Evolutionary conservation across 2,888 invertebrate genomes (phyloP).

Genomic region (Drosophila diplacantha): DNA sequence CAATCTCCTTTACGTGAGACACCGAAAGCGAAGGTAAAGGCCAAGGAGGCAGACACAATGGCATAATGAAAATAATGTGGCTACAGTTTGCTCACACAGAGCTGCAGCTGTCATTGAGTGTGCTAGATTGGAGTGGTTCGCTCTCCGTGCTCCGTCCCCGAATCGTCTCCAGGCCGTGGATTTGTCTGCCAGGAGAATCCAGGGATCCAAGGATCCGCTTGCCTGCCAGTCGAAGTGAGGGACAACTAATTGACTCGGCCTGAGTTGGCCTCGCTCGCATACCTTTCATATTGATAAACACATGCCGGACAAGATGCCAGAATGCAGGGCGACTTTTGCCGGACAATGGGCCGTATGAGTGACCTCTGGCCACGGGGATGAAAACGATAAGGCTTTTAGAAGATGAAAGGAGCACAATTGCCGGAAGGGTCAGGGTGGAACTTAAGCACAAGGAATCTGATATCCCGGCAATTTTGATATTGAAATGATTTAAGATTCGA

Average conservation of each 20-base stretch:
- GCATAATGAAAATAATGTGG: conserved; percentile 68
- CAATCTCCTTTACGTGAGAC: neutral
- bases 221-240: conserved; percentile 33
- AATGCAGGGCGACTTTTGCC: conserved; percentile 5
- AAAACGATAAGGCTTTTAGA: conserved; percentile 15
- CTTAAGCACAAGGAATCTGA: conserved; percentile 15
- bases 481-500: conserved; percentile 21
- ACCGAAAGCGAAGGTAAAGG: conserved; percentile 38
- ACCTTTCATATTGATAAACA: conserved; percentile 56
- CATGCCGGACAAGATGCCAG: conserved; percentile 49
- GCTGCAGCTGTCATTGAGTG: conserved; percentile 68
- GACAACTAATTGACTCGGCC: conserved; percentile 46
- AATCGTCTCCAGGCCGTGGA: conserved; percentile 42
- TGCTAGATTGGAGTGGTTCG: conserved; percentile 43
- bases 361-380: conserved; percentile 12
- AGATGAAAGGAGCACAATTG: conserved; percentile 17
- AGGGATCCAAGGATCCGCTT: conserved; percentile 17
- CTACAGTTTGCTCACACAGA: conserved; percentile 47
- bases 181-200: conserved; percentile 47
- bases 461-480: conserved; percentile 25
- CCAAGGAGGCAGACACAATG: conserved; percentile 50
- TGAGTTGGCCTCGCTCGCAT: conserved; percentile 33
- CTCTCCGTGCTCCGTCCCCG: conserved; percentile 3
- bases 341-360: conserved; percentile 26
- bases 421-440: conserved; percentile 9